A percentile compares a stretch with the other conserved stretches of the same genome.
These are phyloP conservation scores for Meloidogyne floridensis DNA, from an alignment of 1,140 invertebrate species.

Conservation along the genomic window DNA sequence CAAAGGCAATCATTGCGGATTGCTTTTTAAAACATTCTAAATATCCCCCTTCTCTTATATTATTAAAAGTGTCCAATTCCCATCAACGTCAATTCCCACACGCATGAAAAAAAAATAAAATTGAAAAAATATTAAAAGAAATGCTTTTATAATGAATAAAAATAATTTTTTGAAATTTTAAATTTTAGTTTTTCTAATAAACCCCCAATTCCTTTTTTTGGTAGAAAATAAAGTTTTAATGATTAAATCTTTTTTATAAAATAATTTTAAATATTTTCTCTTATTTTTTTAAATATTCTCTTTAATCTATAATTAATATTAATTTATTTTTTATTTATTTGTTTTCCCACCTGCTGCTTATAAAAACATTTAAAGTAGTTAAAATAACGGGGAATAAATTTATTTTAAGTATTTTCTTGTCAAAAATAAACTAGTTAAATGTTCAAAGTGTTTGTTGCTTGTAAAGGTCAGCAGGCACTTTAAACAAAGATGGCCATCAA, in stretches of 20 bases:
- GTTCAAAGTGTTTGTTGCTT: conserved; percentile 1
- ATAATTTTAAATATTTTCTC: not conserved
- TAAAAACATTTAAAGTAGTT: not conserved
- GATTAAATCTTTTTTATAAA: no score
- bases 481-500: not conserved
- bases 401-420: not conserved
- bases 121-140: not conserved
- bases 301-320: not conserved
- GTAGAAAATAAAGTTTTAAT: not conserved
- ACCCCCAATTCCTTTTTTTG: not conserved
- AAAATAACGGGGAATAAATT: not conserved
- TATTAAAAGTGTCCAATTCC: conserved; percentile 1
- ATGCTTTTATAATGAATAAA: not conserved
- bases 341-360: not conserved
- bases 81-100: not conserved
- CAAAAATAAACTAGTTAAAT: not conserved
- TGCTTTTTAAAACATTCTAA: not conserved
- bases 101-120: not conserved
- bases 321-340: not conserved
- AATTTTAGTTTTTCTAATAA: not conserved
- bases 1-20: not conserved
- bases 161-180: not conserved
- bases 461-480: not conserved
- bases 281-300: not conserved
- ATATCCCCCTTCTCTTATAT: not conserved